Base-by-base conservation (phyloP, 2,113 vertebrate species). In the Indicator indicator region DNA sequence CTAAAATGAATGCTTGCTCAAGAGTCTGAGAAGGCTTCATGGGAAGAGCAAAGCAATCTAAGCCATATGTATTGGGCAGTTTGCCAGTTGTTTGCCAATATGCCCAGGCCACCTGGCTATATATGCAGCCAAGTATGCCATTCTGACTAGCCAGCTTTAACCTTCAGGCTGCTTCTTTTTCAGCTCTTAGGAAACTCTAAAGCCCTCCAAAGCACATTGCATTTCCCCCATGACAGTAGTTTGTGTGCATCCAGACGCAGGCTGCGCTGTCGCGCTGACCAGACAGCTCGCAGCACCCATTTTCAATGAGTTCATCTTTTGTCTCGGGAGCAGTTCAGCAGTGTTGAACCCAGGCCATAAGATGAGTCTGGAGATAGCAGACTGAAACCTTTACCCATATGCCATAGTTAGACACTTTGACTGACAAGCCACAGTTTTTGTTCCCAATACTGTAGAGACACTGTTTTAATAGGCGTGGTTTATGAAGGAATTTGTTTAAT, bases 51-150 rank as follows among this genome's bases (percentile, higher is more conserved):
- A 97, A 98, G 98, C 97, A 97, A 98, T 98, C 97, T 96, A 96
- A 98, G 98, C 99, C 98, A 99, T 99, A 98, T 99, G 99, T 97
- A 98, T 98, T 97, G 98, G 98, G 98, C 98, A 98, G 94, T 71
- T 97, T 98, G 98, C 98, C 98, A 99, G 98, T 97, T 98, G 98
- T 98, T 98, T 98, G 98, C 98, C 98, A 99, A 98, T 98, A 98
- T 98, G 98, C 98, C 98, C 98, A 98, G 98, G 98, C 98, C 99
- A 99, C 99, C 99, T 99, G 98, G 98, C 98, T 98, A 85, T 90
- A 95, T 97, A 95, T 90, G 97, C 98, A 98, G 98, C 98, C 98
- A 98, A 99, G 98, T 98, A 97, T 98, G 98, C 98, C 98, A 98
- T 98, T 97, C 98, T 96, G 97, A 97, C 97, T 97, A 97, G 97